Evolutionary conservation across 2,113 vertebrate species (phyloP), one percentile per base, ranked within the genome.

Genomic region (Triplophysa dalaica): DNA sequence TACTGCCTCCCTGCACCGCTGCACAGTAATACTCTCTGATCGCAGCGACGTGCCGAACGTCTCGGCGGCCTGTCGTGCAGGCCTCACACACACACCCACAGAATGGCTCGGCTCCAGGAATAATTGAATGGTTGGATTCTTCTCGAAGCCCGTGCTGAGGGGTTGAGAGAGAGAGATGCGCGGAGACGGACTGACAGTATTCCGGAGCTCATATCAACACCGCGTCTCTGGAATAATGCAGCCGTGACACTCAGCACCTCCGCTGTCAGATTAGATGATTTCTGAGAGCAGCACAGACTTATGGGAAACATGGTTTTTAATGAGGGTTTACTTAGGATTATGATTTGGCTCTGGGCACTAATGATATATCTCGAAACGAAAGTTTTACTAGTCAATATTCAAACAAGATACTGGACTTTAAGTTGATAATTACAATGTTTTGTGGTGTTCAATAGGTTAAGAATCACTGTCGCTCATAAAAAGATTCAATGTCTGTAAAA

Each of bases 41-140:
- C 87, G 88, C 86, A 80, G 66, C 87, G 63, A 66, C 85, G 85
- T 67, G 82, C 61, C 85, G 72, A 89, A 82, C 82, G 82, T 88
- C 87, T 83, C 72, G 79, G 62, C 41, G 26, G 43, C 66, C 52
- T 54, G 63, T 70, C 75, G 45, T 72, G 70, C 52, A 17, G 33
- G 26, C 50, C 61, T 60, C 70, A 16, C 26, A 24, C 63, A 77
- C 75, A 77, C 75, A 66, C 7, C 50, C 62, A 56, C 22, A 52
- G 75, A 60, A 70, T 66, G 83, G 87, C 86, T 85, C 88, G 83
- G 79, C 85, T 87, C 84, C 86, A 81, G 84, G 86, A 90, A 91
- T 87, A 87, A 90, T 88, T 86, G 83, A 88, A 90, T 88, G 88
- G 86, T 86, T 77, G 83, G 85, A 89, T 87, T 75, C 88, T 82